Evolutionary conservation across 1,140 invertebrate species (phyloP).

Genomic region (Lepidurus packardi): DNA sequence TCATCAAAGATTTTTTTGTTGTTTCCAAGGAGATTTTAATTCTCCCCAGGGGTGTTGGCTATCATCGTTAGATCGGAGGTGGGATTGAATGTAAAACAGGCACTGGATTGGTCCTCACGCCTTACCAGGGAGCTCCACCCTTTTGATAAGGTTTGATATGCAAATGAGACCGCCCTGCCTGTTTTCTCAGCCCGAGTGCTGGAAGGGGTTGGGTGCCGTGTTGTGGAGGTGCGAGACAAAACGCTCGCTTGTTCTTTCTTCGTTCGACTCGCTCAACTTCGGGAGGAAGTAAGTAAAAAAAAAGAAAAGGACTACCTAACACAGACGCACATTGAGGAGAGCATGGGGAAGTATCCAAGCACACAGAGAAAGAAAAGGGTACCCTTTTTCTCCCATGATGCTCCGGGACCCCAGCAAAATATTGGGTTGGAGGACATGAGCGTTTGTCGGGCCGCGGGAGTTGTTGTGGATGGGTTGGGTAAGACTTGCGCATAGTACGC

Average conservation of each 20-base stretch:
- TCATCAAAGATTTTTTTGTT: not conserved
- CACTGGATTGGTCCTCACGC: slow-evolving; percentile 16
- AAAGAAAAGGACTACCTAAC: too few relatives aligned
- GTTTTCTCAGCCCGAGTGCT: not conserved
- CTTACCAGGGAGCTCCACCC: slow-evolving; percentile 5
- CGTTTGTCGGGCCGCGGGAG: not conserved
- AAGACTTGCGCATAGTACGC: slow-evolving; percentile 17
- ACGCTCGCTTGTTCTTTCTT: too few relatives aligned
- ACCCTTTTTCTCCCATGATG: not conserved
- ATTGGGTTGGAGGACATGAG: not conserved
- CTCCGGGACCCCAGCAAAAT: not conserved
- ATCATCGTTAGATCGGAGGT: slow-evolving; percentile 13
- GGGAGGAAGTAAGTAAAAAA: too few relatives aligned
- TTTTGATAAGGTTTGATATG: slow-evolving; percentile 22
- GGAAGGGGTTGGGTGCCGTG: not conserved
- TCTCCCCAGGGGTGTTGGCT: slow-evolving; percentile 20
- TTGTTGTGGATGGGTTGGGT: not conserved
- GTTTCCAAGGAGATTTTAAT: slow-evolving; percentile 19
- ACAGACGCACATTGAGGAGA: too few relatives aligned
- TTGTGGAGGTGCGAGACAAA: not conserved
- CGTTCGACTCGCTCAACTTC: too few relatives aligned
- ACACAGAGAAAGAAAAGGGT: not conserved
- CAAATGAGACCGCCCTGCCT: not conserved
- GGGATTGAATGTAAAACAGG: slow-evolving; percentile 21
- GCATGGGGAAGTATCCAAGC: too few relatives aligned